Evolutionary conservation across 2,113 vertebrate genomes (phyloP).

Genomic region (Leuciscus idus): DNA sequence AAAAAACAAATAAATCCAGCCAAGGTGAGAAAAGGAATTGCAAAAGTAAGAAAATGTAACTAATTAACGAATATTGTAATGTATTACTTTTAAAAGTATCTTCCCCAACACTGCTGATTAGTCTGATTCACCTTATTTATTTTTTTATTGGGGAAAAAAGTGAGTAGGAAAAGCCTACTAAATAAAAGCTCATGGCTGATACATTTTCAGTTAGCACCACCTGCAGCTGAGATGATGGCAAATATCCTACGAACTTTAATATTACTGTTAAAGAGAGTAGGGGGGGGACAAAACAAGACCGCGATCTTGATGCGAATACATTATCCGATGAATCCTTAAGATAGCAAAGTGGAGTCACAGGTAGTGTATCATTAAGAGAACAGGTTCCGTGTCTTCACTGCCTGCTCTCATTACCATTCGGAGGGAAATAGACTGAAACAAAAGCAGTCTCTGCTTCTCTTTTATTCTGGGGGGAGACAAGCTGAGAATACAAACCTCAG

Average conservation of each 20-base stretch:
- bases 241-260: background rate
- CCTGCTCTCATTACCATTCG: constrained; percentile 55
- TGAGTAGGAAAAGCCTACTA: background rate
- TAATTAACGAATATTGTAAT: background rate
- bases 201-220: background rate
- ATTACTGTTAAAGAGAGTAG: background rate
- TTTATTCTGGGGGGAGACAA: constrained; percentile 49
- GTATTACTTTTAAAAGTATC: too few species aligned
- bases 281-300: background rate
- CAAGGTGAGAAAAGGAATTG: too few species aligned
- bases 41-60: too few species aligned
- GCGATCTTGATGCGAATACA: constrained; percentile 12
- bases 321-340: constrained; percentile 46
- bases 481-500: constrained; percentile 55
- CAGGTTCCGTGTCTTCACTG: constrained; percentile 47
- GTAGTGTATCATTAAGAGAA: constrained; percentile 50
- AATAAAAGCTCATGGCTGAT: background rate
- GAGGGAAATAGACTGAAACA: constrained; percentile 57
- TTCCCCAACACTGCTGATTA: background rate
- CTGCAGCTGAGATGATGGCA: constrained; percentile 7
- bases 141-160: background rate
- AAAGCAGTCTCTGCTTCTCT: constrained; percentile 53
- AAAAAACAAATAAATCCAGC: too few species aligned
- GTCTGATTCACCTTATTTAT: background rate
- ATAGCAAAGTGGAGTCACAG: constrained; percentile 49